Evolutionary conservation across 2,113 vertebrate genomes (phyloP).

Genomic region (Tursiops truncatus): DNA sequence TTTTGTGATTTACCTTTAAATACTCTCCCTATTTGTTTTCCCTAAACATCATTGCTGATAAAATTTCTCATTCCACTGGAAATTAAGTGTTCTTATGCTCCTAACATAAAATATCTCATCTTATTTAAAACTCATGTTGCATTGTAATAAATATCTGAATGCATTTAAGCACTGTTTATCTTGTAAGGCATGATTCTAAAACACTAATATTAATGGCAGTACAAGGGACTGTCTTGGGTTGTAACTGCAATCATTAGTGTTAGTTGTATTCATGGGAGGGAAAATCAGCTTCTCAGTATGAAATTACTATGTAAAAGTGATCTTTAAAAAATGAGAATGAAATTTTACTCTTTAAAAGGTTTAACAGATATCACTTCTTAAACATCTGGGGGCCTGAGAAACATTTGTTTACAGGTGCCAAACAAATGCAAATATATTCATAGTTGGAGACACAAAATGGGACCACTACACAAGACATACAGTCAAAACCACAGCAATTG

Average conservation of each 20-base stretch:
- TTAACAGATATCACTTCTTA: neutral
- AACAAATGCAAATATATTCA: neutral
- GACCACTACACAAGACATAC: neutral
- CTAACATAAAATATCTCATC: neutral
- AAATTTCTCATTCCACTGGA: neutral
- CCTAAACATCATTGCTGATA: neutral
- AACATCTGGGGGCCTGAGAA: neutral
- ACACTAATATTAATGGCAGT: neutral
- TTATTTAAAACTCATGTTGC: neutral
- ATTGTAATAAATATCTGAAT: neutral
- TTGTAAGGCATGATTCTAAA: neutral
- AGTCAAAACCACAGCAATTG: neutral
- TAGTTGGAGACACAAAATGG: rapidly evolving
- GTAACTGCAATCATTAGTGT: constrained; percentile 28
- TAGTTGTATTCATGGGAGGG: neutral
- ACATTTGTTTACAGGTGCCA: neutral
- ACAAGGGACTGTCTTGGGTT: neutral
- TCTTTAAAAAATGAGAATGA: neutral
- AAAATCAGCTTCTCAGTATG: neutral
- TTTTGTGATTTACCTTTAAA: neutral
- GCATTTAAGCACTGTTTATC: neutral
- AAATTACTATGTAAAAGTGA: neutral
- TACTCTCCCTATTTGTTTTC: neutral
- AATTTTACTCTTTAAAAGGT: neutral
- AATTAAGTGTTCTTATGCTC: neutral